Conservation (phyloP, 2,888 invertebrate species). For the Cinara cedri region DNA sequence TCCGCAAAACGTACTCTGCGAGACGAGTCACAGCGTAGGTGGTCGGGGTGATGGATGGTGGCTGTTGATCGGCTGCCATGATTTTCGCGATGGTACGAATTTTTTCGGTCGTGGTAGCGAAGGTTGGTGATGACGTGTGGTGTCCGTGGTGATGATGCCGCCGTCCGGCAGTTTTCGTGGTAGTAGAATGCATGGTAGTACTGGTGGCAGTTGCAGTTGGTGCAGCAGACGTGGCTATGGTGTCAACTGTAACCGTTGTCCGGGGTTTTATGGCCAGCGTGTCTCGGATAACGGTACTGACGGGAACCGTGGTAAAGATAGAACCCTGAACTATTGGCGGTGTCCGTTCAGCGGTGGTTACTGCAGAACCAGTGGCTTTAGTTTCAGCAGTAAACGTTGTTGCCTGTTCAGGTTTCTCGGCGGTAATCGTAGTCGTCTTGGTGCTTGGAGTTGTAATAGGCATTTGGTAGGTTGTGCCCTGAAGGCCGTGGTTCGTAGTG, state of each 20-base stretch:
- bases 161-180: neutral
- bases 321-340: conserved; percentile 31
- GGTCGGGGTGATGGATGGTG: neutral
- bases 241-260: conserved; percentile 59
- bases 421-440: neutral
- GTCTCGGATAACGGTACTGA: too few species aligned
- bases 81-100: neutral
- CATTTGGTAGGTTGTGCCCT: too few species aligned
- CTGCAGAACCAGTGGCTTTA: conserved; percentile 38
- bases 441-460: too few species aligned
- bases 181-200: neutral
- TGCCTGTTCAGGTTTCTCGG: conserved; percentile 59
- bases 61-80: neutral
- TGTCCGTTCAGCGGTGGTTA: conserved; percentile 58
- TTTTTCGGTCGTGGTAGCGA: conserved; percentile 7
- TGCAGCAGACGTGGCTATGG: conserved; percentile 50
- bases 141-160: neutral
- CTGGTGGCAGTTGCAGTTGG: conserved; percentile 47
- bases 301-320: too few species aligned
- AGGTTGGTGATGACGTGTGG: neutral
- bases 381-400: neutral
- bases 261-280: conserved; percentile 59
- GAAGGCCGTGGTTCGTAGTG: too few species aligned
- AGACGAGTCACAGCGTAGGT: neutral
- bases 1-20: too few species aligned